Evolutionary conservation across 2,888 invertebrate genomes (phyloP).

Genomic region (Cerastis leucographa): DNA sequence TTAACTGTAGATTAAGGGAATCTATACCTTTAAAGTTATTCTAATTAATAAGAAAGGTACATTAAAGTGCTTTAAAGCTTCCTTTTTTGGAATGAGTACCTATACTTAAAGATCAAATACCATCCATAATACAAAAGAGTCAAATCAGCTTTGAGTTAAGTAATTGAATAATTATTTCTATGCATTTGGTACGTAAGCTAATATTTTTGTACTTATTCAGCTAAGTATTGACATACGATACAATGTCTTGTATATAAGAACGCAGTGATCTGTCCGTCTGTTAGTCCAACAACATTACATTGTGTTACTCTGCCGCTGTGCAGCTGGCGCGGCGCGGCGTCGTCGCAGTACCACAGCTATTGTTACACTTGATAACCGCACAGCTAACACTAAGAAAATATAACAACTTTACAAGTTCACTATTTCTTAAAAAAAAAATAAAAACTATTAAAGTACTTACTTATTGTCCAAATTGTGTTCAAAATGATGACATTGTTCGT

Average conservation of each 20-base stretch:
- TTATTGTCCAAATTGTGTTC: not conserved
- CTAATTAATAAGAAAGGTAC: not conserved
- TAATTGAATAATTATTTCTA: too few relatives aligned
- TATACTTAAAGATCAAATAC: too few relatives aligned
- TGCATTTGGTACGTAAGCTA: not conserved
- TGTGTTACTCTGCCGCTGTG: not conserved
- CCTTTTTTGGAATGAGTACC: too few relatives aligned
- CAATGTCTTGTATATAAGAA: not conserved
- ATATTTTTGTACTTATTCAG: not conserved
- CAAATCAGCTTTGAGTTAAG: too few relatives aligned
- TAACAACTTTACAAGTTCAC: not conserved
- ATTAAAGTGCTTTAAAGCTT: not conserved
- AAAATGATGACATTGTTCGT: too few relatives aligned
- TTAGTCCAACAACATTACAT: not conserved
- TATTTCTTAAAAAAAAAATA: not conserved
- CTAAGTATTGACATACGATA: not conserved
- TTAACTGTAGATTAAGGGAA: not conserved
- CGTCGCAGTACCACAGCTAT: not conserved
- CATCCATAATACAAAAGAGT: too few relatives aligned
- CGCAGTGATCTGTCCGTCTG: not conserved
- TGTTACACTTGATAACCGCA: slow-evolving; percentile 2
- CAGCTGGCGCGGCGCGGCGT: not conserved
- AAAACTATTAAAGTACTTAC: too few relatives aligned
- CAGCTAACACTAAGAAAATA: not conserved
- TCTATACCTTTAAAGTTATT: not conserved